A percentile compares a stretch with the other conserved stretches of the same genome.
phyloP scores from a whole-genome alignment of 2,113 vertebrate genomes.

The Syngnathus floridae region DNA sequence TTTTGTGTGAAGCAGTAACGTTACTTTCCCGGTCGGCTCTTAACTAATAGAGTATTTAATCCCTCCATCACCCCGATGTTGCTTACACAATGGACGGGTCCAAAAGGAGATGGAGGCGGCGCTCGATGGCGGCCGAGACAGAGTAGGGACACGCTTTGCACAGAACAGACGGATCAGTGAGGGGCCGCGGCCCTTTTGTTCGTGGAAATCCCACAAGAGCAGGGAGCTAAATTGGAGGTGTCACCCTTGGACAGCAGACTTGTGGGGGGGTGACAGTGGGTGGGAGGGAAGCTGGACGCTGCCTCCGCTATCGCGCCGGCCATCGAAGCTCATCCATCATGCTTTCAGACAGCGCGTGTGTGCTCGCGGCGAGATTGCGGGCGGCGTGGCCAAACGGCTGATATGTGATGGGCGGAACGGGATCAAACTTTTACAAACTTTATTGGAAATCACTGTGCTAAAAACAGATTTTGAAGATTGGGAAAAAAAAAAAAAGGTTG shows the following conservation, averaged over 20 bases:
- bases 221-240: conserved; percentile 57
- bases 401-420: neutral
- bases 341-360: conserved; percentile 57
- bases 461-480: neutral
- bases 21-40: conserved; percentile 23
- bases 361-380: neutral
- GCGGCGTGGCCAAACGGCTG: neutral
- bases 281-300: conserved; percentile 39
- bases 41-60: conserved; percentile 49
- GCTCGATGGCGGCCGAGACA: conserved; percentile 11
- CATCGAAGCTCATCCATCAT: conserved; percentile 83
- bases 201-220: conserved; percentile 33
- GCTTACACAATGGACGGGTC: conserved; percentile 51
- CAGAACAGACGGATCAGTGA: conserved; percentile 12
- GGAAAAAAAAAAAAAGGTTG: neutral
- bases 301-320: conserved; percentile 54
- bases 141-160: conserved; percentile 30
- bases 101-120: conserved; percentile 22
- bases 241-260: conserved; percentile 43
- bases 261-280: conserved; percentile 6
- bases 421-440: neutral
- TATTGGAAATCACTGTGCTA: neutral
- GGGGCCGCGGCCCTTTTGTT: conserved; percentile 67
- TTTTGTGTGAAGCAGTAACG: conserved; percentile 3
- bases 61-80: conserved; percentile 38